A percentile compares a stretch with the other conserved stretches of the same genome.
Conservation (phyloP, 92 coral and sea anemone genomes). For the Bergia sp. region DNA sequence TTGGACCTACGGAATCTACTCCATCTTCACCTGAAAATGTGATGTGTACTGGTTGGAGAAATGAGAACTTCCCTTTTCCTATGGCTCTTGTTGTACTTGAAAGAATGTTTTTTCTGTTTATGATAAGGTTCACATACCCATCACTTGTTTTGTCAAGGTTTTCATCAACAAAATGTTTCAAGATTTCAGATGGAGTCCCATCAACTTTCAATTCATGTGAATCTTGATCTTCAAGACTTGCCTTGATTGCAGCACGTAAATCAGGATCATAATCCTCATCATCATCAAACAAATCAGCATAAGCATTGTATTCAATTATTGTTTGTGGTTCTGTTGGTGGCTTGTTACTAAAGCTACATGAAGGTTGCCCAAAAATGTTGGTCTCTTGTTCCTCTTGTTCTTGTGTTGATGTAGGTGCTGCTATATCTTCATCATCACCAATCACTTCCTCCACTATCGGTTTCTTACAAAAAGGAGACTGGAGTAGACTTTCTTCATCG, state of each 20-base stretch:
- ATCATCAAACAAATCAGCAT: not conserved
- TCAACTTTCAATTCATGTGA: slow-evolving; percentile 18
- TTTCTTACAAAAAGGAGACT: slow-evolving; percentile 10
- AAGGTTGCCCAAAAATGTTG: not conserved
- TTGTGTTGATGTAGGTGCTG: not conserved
- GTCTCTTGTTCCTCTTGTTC: not conserved
- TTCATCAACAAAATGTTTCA: slow-evolving; percentile 28
- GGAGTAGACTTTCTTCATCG: slow-evolving; percentile 15
- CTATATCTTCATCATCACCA: too few species aligned
- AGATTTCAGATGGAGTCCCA: slow-evolving; percentile 11
- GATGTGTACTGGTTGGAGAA: slow-evolving; percentile 51
- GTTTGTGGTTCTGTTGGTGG: slow-evolving; percentile 18
- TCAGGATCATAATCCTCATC: too few species aligned
- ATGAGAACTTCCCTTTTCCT: slow-evolving; percentile 55
- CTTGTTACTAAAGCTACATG: slow-evolving; percentile 9
- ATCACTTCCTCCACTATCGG: not conserved
- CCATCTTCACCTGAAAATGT: slow-evolving; percentile 66
- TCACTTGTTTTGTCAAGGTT: slow-evolving; percentile 44
- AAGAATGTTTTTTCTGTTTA: slow-evolving; percentile 56
- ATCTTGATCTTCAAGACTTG: slow-evolving; percentile 40
- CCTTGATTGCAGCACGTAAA: slow-evolving; percentile 32
- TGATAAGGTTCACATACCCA: slow-evolving; percentile 41
- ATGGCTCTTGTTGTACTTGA: slow-evolving; percentile 52
- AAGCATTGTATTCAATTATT: slow-evolving; percentile 17
- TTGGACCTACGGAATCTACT: slow-evolving; percentile 70